These are phyloP conservation scores for Cydia splendana DNA, from an alignment of 1,140 invertebrate species.

Conservation along the genomic window DNA sequence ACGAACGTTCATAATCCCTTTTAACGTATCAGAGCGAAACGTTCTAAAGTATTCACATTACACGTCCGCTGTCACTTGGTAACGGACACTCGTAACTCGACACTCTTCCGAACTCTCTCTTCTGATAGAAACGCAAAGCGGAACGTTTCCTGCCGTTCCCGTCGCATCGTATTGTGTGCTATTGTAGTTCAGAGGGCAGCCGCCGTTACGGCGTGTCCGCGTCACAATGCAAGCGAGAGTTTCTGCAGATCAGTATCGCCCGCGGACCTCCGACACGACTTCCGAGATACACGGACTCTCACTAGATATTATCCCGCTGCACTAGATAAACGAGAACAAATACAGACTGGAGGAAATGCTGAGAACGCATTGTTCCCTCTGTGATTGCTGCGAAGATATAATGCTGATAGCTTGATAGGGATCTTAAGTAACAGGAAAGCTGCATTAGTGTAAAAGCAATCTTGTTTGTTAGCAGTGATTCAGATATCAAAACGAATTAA, in stretches of 20 bases:
- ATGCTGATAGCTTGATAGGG: neutral
- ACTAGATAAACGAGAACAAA: constrained; percentile 31
- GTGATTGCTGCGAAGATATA: neutral
- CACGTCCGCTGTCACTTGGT: constrained; percentile 66
- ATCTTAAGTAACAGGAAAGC: constrained; percentile 15
- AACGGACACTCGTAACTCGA: constrained; percentile 69
- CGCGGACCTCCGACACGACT: constrained; percentile 49
- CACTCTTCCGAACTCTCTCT: constrained; percentile 68
- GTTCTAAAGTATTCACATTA: constrained; percentile 63
- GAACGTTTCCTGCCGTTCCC: constrained; percentile 65
- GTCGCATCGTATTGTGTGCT: constrained; percentile 51
- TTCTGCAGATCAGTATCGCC: constrained; percentile 64
- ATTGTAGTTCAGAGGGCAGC: constrained; percentile 65
- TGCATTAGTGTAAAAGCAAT: constrained; percentile 14
- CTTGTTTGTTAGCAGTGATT: neutral
- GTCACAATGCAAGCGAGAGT: constrained; percentile 71
- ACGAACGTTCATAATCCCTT: neutral
- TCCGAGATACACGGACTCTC: constrained; percentile 49
- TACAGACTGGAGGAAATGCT: constrained; percentile 19
- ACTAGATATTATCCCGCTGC: constrained; percentile 33
- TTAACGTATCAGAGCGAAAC: constrained; percentile 41
- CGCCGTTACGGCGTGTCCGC: constrained; percentile 57
- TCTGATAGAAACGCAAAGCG: constrained; percentile 72
- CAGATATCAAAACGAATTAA: constrained; percentile 23
- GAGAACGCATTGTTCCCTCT: constrained; percentile 15